These are phyloP conservation scores for Papilio polyxenes DNA, from an alignment of 1,140 invertebrate genomes.

Conservation along the genomic window DNA sequence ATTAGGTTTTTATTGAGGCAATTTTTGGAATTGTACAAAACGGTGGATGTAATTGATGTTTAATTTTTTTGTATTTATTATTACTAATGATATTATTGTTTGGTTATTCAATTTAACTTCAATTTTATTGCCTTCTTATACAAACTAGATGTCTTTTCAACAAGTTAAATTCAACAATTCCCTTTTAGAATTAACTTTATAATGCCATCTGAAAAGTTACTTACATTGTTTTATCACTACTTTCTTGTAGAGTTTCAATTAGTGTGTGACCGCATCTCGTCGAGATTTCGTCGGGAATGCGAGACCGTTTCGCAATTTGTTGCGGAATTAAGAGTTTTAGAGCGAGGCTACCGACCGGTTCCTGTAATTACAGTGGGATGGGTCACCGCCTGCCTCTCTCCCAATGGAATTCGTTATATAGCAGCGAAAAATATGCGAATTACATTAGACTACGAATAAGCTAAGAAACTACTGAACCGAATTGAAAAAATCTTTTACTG, in stretches of 20 bases:
- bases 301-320: slow-evolving; percentile 26
- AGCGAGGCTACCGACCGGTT: slow-evolving; percentile 29
- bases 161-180: too few relatives aligned
- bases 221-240: not conserved
- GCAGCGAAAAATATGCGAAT: not conserved
- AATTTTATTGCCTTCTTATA: not conserved
- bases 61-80: not conserved
- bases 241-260: slow-evolving; percentile 28
- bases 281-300: slow-evolving; percentile 22
- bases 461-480: too few relatives aligned
- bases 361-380: slow-evolving; percentile 29
- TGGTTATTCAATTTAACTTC: not conserved
- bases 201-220: too few relatives aligned
- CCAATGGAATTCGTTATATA: slow-evolving; percentile 11
- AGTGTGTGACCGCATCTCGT: not conserved
- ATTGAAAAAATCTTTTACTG: too few relatives aligned
- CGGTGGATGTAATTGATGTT: slow-evolving; percentile 5
- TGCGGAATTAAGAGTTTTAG: slow-evolving; percentile 29
- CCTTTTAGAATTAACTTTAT: too few relatives aligned
- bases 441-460: not conserved
- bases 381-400: slow-evolving; percentile 1
- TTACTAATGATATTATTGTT: not conserved
- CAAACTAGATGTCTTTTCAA: too few relatives aligned
- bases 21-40: not conserved
- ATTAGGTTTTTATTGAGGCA: not conserved